Evolutionary conservation across 2,888 invertebrate species (phyloP), one percentile per base, ranked within the genome.

Genomic region (Cantharis lateralis): DNA sequence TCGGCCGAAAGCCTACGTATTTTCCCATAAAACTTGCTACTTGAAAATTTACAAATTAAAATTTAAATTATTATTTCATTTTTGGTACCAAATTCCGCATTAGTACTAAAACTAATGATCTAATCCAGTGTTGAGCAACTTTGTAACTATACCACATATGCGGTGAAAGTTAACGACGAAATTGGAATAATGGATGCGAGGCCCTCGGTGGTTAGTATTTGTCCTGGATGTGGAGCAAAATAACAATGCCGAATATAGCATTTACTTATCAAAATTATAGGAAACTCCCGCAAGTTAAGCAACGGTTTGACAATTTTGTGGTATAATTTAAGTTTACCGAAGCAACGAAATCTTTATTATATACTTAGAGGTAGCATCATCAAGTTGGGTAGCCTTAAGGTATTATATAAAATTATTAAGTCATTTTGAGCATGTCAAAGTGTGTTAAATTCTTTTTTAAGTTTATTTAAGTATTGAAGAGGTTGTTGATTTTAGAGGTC

Each of bases 1-100:
- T 77, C 64, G 70, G 62, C 48, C 61, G n/a, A 71, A 62, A 61
- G 24, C 71, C 10, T 32, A 69, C 13, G 69, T 15, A 28, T 68
- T 63, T 69, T 20, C 48, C n/a, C 13, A 66, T 66, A 66, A 66
- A 66, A 66, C 20, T 66, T 20, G 10, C 13, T 20, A 24, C n/a
- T 20, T 1, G 13, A 66, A 66, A 66, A 66, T 66, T 16, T 66
- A 18, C n/a, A 24, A 66, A 66, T 24, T 66, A 20, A 63, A 63
- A 63, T 66, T 16, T n/a, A 64, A 64, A 64, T 18, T 64, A 18
- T 63, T 15, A 4, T 62, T 11, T 62, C n/a, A 62, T 28, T 28
- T 28, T 28, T 11, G 11, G 11, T 3, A 11, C 48, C 0, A 48
- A n/a, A 48, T 32, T 32, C 3, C 62, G 15, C 10, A 20, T 20